These are phyloP conservation scores for Achatina immaculata DNA, from an alignment of 1,140 invertebrate genomes.

Conservation along the genomic window DNA sequence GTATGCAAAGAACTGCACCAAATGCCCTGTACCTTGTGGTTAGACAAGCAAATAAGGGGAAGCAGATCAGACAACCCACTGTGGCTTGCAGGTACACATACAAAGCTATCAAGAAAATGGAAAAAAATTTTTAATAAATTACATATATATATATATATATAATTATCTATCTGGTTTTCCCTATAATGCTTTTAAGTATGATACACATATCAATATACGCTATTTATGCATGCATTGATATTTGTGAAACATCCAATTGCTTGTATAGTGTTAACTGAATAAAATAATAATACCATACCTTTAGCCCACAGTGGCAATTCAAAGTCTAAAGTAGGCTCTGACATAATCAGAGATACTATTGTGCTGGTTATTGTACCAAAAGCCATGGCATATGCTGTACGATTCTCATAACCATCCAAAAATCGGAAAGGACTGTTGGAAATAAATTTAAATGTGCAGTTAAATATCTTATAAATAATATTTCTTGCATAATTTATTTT, in stretches of 20 bases:
- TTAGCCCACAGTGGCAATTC: conserved; percentile 19
- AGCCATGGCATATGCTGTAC: conserved; percentile 38
- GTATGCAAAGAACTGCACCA: conserved; percentile 29
- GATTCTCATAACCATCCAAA: conserved; percentile 39
- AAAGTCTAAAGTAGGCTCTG: conserved; percentile 12
- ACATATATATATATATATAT: not conserved
- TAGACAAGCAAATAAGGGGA: conserved; percentile 38
- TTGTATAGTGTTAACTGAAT: not conserved
- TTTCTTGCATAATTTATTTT: not conserved
- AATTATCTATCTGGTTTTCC: too few relatives aligned
- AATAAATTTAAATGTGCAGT: not conserved
- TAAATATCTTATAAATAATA: not conserved
- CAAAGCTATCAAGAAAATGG: conserved; percentile 4
- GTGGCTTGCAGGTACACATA: conserved; percentile 33
- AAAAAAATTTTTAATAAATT: not conserved
- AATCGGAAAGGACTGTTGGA: conserved; percentile 27
- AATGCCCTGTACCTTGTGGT: conserved; percentile 35
- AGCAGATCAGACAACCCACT: conserved; percentile 38
- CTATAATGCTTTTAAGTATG: too few relatives aligned
- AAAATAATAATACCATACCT: conserved; percentile 9
- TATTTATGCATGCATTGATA: too few relatives aligned
- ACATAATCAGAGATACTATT: conserved; percentile 20
- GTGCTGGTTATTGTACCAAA: conserved; percentile 40
- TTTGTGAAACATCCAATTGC: too few relatives aligned
- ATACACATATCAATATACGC: too few relatives aligned